Base-by-base conservation (phyloP, 1,140 invertebrate genomes). In the Macrobrachium rosenbergii region DNA sequence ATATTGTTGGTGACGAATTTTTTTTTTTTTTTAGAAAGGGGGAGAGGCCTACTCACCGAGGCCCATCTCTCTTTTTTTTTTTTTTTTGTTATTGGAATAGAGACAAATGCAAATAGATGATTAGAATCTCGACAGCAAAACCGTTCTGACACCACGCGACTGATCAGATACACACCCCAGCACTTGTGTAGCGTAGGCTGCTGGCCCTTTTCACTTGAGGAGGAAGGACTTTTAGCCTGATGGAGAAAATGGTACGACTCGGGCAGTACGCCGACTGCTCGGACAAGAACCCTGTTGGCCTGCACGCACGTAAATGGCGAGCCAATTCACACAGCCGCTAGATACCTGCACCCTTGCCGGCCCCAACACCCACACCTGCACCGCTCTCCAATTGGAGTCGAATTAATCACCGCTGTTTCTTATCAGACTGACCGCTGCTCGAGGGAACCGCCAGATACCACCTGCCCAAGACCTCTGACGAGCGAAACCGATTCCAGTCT, bases 281-380 rank as follows among this genome's bases (percentile, higher is more conserved):
- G 72, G 60, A 43, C 83, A 75, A 77, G 86, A 67, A 81, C 86
- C 86, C 86, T 72, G 86, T 64, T 82, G 62, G 86, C 86, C 72
- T 82, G 86, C 86, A 88, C 86, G 82, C 86, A 88, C 86, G 86
- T 88, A 88, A 88, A 88, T 88, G 86, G 86, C 81, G 80, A 59
- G 64, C 80, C 86, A 83, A 17, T 60, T 78, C 37, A 64, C 59
- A 60, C 78, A 37, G 86, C 80, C 75, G 82, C 86, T 81, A 88
- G 86, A 88, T 88, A 88, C 86, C 86, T 88, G 86, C 80, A 79
- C 60, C 73, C 80, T 43, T 80, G 75, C 86, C 72, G 80, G 72
- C 73, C 86, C 23, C 72, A 21, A 60, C 76, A 14, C 19, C 17
- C 63, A 52, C 43, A 59, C 62, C 83, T 16, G 43, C 21, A 43